phyloP scores from a whole-genome alignment of 1,140 invertebrate genomes.

The Spodoptera litura region DNA sequence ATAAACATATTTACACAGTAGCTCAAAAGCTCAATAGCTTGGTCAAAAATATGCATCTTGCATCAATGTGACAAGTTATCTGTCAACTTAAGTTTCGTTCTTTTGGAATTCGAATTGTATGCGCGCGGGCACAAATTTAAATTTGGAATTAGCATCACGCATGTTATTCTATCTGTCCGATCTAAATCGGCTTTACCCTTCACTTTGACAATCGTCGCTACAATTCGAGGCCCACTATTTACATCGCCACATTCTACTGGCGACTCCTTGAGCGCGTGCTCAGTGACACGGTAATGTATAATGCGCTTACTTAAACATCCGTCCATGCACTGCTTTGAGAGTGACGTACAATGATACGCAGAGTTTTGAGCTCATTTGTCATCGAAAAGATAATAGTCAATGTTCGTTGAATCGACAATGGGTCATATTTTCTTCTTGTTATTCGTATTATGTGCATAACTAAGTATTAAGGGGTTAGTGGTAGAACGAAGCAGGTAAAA shows the following conservation, averaged over 20 bases:
- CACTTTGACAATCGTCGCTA: slow-evolving; percentile 44
- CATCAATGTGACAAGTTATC: slow-evolving; percentile 39
- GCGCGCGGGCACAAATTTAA: slow-evolving; percentile 66
- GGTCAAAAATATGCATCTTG: not conserved
- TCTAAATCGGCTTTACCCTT: slow-evolving; percentile 81
- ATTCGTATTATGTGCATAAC: slow-evolving; percentile 51
- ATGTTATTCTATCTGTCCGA: slow-evolving; percentile 70
- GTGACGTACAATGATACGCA: slow-evolving; percentile 59
- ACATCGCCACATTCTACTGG: slow-evolving; percentile 47
- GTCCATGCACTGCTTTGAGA: slow-evolving; percentile 23
- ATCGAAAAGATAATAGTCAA: slow-evolving; percentile 76
- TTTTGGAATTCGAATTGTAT: slow-evolving; percentile 63
- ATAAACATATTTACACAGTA: not conserved
- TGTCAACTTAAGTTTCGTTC: slow-evolving; percentile 63
- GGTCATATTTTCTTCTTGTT: slow-evolving; percentile 68
- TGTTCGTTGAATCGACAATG: slow-evolving; percentile 75
- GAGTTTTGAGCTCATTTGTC: slow-evolving; percentile 78
- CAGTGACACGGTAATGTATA: slow-evolving; percentile 62
- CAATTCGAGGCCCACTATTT: slow-evolving; percentile 30
- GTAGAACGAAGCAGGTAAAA: slow-evolving; percentile 5
- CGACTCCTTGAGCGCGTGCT: slow-evolving; percentile 16
- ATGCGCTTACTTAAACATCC: slow-evolving; percentile 28
- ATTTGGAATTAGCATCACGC: slow-evolving; percentile 78
- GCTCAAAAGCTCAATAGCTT: not conserved
- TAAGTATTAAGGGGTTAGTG: slow-evolving; percentile 43